These are phyloP conservation scores for Neria commutata DNA, from an alignment of 2,888 invertebrate genomes.

Conservation along the genomic window DNA sequence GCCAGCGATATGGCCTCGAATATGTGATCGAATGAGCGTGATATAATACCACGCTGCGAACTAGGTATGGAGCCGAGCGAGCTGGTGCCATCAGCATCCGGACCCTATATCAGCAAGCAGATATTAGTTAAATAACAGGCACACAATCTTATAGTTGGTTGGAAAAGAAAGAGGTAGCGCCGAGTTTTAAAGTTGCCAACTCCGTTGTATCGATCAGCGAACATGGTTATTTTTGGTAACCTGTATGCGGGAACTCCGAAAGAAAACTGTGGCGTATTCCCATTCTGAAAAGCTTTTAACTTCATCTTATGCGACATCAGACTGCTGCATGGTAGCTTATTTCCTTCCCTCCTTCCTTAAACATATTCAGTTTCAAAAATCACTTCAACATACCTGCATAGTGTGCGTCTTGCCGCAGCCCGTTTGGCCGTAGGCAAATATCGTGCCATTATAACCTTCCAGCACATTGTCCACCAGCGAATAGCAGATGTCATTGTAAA, in stretches of 20 bases:
- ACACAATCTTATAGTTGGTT: too few relatives aligned
- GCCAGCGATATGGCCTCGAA: slow-evolving; percentile 84
- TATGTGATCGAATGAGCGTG: slow-evolving; percentile 84
- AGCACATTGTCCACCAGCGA: slow-evolving; percentile 83
- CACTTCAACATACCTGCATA: slow-evolving; percentile 73
- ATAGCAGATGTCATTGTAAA: slow-evolving; percentile 87
- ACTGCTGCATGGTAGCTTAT: neutral
- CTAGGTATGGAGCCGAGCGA: slow-evolving; percentile 3
- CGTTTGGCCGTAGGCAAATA: slow-evolving; percentile 93
- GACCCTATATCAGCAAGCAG: slow-evolving; percentile 32
- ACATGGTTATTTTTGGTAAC: too few relatives aligned
- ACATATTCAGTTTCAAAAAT: neutral
- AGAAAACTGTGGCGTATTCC: neutral
- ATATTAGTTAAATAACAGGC: too few relatives aligned
- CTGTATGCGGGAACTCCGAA: neutral
- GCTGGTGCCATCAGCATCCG: slow-evolving; percentile 18
- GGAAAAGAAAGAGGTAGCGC: too few relatives aligned
- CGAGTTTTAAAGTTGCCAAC: slow-evolving; percentile 13
- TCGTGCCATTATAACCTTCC: slow-evolving; percentile 91
- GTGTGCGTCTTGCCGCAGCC: slow-evolving; percentile 91
- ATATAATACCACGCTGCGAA: slow-evolving; percentile 69
- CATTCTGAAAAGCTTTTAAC: neutral
- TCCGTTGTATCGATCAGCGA: slow-evolving; percentile 24
- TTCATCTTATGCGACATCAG: neutral
- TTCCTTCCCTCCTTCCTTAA: neutral